Percentiles rank a stretch among this genome's conserved stretches.
phyloP scores from a whole-genome alignment of 2,888 invertebrate species.

The Lasioglossum oenotherae region DNA sequence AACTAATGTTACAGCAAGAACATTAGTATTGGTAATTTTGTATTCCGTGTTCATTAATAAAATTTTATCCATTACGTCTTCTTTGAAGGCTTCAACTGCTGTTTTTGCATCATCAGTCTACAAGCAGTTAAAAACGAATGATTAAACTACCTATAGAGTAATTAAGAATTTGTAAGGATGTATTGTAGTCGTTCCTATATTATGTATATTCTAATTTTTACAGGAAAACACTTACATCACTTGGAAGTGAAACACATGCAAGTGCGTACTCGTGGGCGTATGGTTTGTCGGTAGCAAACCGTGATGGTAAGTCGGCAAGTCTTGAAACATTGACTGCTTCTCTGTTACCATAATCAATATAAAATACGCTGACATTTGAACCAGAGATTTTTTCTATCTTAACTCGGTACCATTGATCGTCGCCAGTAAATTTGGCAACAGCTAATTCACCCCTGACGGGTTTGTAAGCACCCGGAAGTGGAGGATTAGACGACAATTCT shows the following conservation, averaged over 20 bases:
- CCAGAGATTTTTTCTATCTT: constrained; percentile 93
- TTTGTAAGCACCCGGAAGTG: constrained; percentile 93
- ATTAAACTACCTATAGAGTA: constrained; percentile 1
- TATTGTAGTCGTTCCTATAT: neutral
- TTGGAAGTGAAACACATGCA: constrained; percentile 93
- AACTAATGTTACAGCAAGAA: constrained; percentile 87
- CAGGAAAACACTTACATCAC: constrained; percentile 88
- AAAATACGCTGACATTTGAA: constrained; percentile 92
- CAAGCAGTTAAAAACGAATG: constrained; percentile 43
- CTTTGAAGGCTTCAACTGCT: constrained; percentile 88
- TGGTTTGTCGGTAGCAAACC: constrained; percentile 90
- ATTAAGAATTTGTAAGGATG: neutral
- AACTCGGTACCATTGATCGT: constrained; percentile 98
- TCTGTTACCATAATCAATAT: constrained; percentile 98
- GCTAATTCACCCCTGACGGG: constrained; percentile 95
- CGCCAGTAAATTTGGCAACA: constrained; percentile 94
- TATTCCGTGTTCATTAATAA: constrained; percentile 94
- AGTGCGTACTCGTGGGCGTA: constrained; percentile 95
- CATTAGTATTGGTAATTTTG: constrained; percentile 86
- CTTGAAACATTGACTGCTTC: constrained; percentile 90
- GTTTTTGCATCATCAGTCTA: constrained; percentile 91
- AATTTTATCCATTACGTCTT: constrained; percentile 90
- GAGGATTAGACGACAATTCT: constrained; percentile 94
- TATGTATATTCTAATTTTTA: neutral
- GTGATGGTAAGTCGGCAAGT: constrained; percentile 93